Base-by-base conservation (phyloP, 2,797 vertebrate genomes). In the Ambastaia sidthimunki region DNA sequence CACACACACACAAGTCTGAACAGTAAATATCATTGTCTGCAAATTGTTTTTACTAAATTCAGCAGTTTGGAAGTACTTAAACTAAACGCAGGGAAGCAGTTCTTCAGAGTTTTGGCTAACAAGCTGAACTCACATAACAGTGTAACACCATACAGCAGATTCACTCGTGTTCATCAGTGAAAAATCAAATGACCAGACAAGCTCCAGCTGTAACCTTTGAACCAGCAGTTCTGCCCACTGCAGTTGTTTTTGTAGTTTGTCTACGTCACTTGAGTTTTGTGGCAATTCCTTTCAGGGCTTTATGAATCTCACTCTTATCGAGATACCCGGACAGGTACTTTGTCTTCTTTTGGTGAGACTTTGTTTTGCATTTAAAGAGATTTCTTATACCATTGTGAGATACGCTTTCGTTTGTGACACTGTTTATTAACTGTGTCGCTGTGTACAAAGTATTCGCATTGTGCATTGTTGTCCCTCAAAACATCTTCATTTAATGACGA, bases 401-500 rank as follows among this genome's bases (percentile, higher is more conserved):
- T 69, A 60, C 25, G 25, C 41, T 70, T 69, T 70, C 9, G 60
- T 70, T 60, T 7, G n/a, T 57, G 55, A 62, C 66, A 78, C 23
- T 31, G 52, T 48, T 31, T 60, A 48, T 77, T 55, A 48, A 21
- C 44, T 13, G 1, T 7, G 55, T 66, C 37, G 28, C 16, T 10
- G 11, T 77, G 75, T 69, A 59, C 23, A 57, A 6, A 16, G 54
- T 60, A 44, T 48, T 1, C 2, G 4, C 54, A 13, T 78, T 70
- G 48, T 70, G 66, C 57, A 15, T 23, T 50, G 54, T 62, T 69
- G 55, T 48, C 25, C 34, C 67, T 71, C 44, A 78, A 78, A 78
- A 52, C n/a, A 71, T 71, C 66, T 34, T 78, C 44, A 50, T 74
- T 85, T 85, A 85, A 83, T 81, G 77, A 55, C 71, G 50, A 70